Conservation (phyloP, 2,113 vertebrate genomes). For the Sapayoa aenigma region DNA sequence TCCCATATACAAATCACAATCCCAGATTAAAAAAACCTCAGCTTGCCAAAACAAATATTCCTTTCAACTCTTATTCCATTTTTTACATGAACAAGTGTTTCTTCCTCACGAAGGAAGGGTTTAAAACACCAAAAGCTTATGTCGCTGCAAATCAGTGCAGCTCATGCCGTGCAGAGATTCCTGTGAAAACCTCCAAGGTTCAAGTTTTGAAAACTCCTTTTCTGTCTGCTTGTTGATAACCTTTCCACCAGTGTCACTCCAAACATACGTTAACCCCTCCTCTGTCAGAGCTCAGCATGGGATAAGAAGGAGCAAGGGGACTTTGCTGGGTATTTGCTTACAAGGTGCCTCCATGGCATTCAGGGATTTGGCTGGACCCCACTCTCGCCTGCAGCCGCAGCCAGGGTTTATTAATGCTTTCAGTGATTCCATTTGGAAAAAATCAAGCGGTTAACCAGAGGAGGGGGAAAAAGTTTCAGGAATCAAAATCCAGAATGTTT, state of each 20-base stretch:
- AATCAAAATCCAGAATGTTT: slow-evolving; percentile 66
- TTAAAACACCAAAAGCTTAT: not conserved
- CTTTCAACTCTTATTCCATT: slow-evolving; percentile 31
- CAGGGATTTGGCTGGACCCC: not conserved
- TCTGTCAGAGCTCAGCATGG: accelerated
- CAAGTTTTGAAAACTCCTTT: not conserved
- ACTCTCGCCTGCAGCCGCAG: slow-evolving; percentile 27
- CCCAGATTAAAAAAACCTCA: not conserved
- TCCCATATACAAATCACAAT: slow-evolving; percentile 42
- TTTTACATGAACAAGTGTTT: slow-evolving; percentile 26
- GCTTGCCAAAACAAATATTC: slow-evolving; percentile 51
- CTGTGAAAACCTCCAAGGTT: not conserved
- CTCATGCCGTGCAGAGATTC: not conserved
- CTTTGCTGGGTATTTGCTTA: not conserved
- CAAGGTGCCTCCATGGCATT: slow-evolving; percentile 38
- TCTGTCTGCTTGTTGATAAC: not conserved
- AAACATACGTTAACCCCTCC: not conserved
- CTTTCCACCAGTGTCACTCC: not conserved
- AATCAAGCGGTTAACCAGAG: slow-evolving; percentile 75
- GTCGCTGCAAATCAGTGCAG: not conserved
- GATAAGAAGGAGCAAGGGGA: not conserved
- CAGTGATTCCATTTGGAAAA: slow-evolving; percentile 73
- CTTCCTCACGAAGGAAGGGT: not conserved
- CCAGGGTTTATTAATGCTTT: slow-evolving; percentile 46
- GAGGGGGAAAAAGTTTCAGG: slow-evolving; percentile 45